Base-by-base conservation (phyloP, 2,797 vertebrate species). In the Rhinichthys osculus region DNA sequence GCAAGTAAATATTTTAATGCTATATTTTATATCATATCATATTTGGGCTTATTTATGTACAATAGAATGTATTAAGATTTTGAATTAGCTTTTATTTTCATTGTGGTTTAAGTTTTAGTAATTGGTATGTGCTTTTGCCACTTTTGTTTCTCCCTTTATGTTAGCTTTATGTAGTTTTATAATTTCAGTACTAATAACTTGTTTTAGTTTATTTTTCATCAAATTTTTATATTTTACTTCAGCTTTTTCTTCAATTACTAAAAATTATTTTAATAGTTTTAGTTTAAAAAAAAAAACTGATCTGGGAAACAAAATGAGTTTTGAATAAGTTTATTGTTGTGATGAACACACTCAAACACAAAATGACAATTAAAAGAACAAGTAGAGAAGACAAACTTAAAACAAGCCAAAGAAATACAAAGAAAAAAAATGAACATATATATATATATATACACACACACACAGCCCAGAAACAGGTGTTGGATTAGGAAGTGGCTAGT, bases 401-500 rank as follows among this genome's bases (percentile, higher is more conserved):
- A 44, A 10, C 76, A 87, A 76, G 76, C 74, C 50, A 80, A 35
- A 71, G 7, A 87, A 52, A 79, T 17, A 62, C 59, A 66, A 38
- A 44, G 57, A 78, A 59, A 57, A n/a, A 77, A 64, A 88, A 47
- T n/a, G n/a, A n/a, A n/a, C n/a, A 74, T 74, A 80, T 88, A 90
- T 89, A 77, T 89, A 91, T 83, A 40, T 40, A 38, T 6, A 38
- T 1, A 40, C 7, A 40, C 7, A 40, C 7, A 40, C 40, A 90
- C 89, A 91, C 90, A 91, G 81, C 79, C 87, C 83, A 83, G 6
- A 35, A 86, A 80, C 42, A 84, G 62, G 81, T 47, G 52, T 81
- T 78, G 76, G 19, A 78, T 79, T 85, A 52, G 52, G 40, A 81
- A 80, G 67, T 86, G n/a, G 83, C 89, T 67, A 89, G 85, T 47